Evolutionary conservation across 2,113 vertebrate species (phyloP).

Genomic region (Varanus salvator): DNA sequence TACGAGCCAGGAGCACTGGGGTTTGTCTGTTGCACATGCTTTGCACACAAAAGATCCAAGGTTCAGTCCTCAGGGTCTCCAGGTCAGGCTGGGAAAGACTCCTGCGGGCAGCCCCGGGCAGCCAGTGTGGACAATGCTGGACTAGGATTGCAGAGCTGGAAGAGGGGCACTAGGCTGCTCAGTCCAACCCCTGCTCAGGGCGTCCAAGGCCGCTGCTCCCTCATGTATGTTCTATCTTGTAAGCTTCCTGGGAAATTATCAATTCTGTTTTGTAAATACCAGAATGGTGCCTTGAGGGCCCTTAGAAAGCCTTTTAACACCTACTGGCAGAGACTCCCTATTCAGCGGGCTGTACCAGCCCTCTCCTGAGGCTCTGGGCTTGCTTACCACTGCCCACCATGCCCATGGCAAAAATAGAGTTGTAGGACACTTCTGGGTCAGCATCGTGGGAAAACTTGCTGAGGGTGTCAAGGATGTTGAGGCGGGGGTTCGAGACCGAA

Average conservation of each 20-base stretch:
- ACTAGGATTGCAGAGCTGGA: background rate
- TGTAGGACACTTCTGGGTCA: conserved; percentile 97
- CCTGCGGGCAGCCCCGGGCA: background rate
- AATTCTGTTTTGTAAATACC: background rate
- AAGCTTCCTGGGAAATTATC: no score
- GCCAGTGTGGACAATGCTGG: background rate
- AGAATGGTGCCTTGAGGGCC: background rate
- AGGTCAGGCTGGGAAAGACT: background rate
- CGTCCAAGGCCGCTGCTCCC: background rate
- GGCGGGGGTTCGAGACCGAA: conserved; percentile 95
- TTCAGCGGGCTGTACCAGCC: background rate
- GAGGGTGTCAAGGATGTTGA: conserved; percentile 97
- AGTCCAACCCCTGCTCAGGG: no score
- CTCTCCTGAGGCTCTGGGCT: background rate
- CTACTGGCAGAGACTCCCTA: background rate
- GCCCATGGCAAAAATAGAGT: conserved; percentile 99
- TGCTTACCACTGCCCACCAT: conserved; percentile 98
- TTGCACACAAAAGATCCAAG: background rate
- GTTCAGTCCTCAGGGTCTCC: no score
- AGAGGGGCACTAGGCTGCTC: no score
- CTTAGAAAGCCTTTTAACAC: background rate
- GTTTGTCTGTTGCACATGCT: background rate
- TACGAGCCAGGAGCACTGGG: background rate
- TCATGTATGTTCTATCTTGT: background rate
- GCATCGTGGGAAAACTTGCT: conserved; percentile 99